These are phyloP conservation scores for Priocnemis perturbator DNA, from an alignment of 2,888 invertebrate genomes.

Conservation along the genomic window DNA sequence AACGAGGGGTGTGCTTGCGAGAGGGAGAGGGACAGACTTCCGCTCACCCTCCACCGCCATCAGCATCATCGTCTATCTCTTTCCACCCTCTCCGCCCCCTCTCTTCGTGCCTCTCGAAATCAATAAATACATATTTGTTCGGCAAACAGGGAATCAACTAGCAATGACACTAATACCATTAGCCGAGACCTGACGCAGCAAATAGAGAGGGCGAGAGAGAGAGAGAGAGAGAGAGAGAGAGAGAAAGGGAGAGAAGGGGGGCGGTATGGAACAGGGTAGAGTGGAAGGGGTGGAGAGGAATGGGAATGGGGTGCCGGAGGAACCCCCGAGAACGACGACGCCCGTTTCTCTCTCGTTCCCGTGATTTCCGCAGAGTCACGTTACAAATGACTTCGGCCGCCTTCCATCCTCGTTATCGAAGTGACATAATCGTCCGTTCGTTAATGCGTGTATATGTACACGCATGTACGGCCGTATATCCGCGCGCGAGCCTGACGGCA, in stretches of 20 bases:
- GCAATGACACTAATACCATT: constrained; percentile 70
- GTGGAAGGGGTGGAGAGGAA: constrained; percentile 14
- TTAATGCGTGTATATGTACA: constrained; percentile 14
- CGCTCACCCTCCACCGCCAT: background rate
- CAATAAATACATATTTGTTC: constrained; percentile 72
- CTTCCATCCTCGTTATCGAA: constrained; percentile 71
- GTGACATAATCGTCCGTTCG: constrained; percentile 71
- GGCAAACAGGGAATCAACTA: constrained; percentile 64
- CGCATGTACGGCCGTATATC: constrained; percentile 2
- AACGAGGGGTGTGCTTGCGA: background rate
- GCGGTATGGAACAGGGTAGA: constrained; percentile 18
- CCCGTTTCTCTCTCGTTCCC: constrained; percentile 52
- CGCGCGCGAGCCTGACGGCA: constrained; percentile 38
- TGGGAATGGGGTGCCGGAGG: background rate
- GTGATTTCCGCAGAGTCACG: constrained; percentile 72
- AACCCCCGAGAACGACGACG: constrained; percentile 29
- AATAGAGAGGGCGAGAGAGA: constrained; percentile 9
- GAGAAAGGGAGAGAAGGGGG: background rate
- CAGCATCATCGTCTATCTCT: constrained; percentile 25
- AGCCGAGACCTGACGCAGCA: constrained; percentile 55
- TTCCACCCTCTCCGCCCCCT: constrained; percentile 5
- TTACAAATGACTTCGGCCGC: constrained; percentile 70
- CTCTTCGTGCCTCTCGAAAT: constrained; percentile 48
- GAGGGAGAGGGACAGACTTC: constrained; percentile 10
- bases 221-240: background rate